A percentile compares a stretch with the other conserved stretches of the same genome.
Conservation (phyloP, 2,113 vertebrate genomes). For the Toxostoma redivivum region DNA sequence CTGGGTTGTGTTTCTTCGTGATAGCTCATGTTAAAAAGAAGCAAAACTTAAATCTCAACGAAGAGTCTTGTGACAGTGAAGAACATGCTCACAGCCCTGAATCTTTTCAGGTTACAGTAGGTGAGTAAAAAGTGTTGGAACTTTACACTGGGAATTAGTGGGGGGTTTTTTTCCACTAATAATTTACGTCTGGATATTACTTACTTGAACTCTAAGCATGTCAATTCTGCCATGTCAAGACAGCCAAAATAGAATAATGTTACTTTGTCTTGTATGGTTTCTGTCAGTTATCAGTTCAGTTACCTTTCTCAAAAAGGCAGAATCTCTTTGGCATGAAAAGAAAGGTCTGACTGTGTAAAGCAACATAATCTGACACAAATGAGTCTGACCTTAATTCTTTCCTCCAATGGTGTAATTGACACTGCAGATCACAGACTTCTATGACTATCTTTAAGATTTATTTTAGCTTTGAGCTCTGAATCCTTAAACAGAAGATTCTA, state of each 20-base stretch:
- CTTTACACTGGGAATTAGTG: not conserved
- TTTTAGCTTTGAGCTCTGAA: not conserved
- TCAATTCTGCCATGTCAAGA: not conserved
- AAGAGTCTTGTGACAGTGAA: constrained; percentile 61
- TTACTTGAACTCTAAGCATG: not conserved
- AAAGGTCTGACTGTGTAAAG: not conserved
- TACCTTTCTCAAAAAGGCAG: not conserved
- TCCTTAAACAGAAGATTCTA: not conserved
- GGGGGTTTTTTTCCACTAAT: accelerated
- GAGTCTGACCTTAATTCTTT: not conserved
- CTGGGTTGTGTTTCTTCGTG: constrained; percentile 79
- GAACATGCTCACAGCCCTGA: constrained; percentile 55
- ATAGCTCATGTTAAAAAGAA: constrained; percentile 79
- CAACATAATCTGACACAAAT: not conserved
- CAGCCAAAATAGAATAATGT: not conserved
- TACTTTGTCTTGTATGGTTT: not conserved
- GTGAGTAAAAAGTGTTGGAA: constrained; percentile 54
- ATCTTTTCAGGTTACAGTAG: constrained; percentile 73
- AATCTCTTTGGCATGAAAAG: not conserved
- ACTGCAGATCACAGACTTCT: not conserved
- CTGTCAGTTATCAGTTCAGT: not conserved
- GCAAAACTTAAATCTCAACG: constrained; percentile 47
- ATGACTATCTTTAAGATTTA: not conserved
- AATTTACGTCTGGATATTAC: not conserved
- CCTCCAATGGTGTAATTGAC: not conserved